phyloP scores from a whole-genome alignment of 1,140 invertebrate species.

The Drosophila sproati region DNA sequence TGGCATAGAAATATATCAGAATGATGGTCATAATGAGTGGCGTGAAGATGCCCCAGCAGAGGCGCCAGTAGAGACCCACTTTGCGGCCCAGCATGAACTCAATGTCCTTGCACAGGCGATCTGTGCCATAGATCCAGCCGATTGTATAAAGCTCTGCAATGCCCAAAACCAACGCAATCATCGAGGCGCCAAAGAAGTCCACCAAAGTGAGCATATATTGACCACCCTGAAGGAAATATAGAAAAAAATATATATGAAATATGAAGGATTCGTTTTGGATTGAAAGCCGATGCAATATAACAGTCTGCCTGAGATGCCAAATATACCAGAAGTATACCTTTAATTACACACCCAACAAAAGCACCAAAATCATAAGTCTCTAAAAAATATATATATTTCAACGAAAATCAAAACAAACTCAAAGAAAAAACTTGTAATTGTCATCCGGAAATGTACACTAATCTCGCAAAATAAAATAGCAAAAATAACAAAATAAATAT shows the following conservation, averaged over 20 bases:
- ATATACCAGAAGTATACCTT: no score
- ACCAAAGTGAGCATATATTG: slow-evolving; percentile 91
- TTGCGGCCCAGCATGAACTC: slow-evolving; percentile 90
- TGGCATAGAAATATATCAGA: slow-evolving; percentile 88
- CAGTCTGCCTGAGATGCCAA: no score
- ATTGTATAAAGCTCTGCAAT: slow-evolving; percentile 88
- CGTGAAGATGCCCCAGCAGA: slow-evolving; percentile 92
- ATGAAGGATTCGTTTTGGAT: background rate
- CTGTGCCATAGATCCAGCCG: slow-evolving; percentile 90
- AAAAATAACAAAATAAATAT: no score
- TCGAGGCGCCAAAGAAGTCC: slow-evolving; percentile 91
- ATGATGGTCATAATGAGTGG: slow-evolving; percentile 89
- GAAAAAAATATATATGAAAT: slow-evolving; percentile 37
- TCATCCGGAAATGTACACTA: no score
- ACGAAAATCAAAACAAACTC: no score
- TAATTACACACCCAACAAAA: no score
- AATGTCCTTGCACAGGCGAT: slow-evolving; percentile 87
- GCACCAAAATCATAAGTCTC: no score
- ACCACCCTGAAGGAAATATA: slow-evolving; percentile 87
- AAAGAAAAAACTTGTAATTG: no score
- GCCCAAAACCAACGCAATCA: slow-evolving; percentile 89
- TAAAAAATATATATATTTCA: no score
- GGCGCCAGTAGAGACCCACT: slow-evolving; percentile 91
- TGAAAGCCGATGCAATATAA: no score
- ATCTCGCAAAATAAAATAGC: no score